A percentile compares a stretch with the other conserved stretches of the same genome.
These are phyloP conservation scores for Drosophila fungiperda DNA, from an alignment of 2,888 invertebrate genomes.

Conservation along the genomic window DNA sequence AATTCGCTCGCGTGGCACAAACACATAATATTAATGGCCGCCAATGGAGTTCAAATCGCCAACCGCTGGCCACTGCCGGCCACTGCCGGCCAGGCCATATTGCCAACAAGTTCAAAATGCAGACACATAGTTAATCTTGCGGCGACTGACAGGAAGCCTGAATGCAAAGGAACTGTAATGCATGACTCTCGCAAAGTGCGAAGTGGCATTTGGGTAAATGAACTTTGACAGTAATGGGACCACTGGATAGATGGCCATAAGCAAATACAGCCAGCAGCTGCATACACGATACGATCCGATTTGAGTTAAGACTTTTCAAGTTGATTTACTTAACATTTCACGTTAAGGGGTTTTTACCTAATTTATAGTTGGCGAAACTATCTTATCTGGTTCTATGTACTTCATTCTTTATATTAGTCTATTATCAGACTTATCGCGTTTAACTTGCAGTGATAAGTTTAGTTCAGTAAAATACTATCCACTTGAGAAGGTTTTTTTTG, in stretches of 20 bases:
- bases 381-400: constrained; percentile 35
- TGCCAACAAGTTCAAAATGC: constrained; percentile 40
- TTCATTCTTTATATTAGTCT: constrained; percentile 21
- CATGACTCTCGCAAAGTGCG: constrained; percentile 48
- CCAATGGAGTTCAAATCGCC: constrained; percentile 64
- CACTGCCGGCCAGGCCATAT: constrained; percentile 2
- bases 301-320: constrained; percentile 2
- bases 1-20: constrained; percentile 60
- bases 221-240: constrained; percentile 69
- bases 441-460: constrained; percentile 25
- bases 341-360: constrained; percentile 1
- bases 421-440: constrained; percentile 20
- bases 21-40: constrained; percentile 75
- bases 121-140: constrained; percentile 66
- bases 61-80: constrained; percentile 5
- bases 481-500: constrained; percentile 3
- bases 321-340: constrained; percentile 1
- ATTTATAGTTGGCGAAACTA: constrained; percentile 18
- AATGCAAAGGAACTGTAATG: constrained; percentile 2
- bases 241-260: constrained; percentile 30
- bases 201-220: constrained; percentile 64
- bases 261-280: constrained; percentile 1
- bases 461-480: constrained; percentile 12
- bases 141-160: constrained; percentile 58
- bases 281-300: background rate